Evolutionary conservation across 2,888 invertebrate genomes (phyloP), one percentile per base, ranked within the genome.

Genomic region (Pristionchus arcanus): DNA sequence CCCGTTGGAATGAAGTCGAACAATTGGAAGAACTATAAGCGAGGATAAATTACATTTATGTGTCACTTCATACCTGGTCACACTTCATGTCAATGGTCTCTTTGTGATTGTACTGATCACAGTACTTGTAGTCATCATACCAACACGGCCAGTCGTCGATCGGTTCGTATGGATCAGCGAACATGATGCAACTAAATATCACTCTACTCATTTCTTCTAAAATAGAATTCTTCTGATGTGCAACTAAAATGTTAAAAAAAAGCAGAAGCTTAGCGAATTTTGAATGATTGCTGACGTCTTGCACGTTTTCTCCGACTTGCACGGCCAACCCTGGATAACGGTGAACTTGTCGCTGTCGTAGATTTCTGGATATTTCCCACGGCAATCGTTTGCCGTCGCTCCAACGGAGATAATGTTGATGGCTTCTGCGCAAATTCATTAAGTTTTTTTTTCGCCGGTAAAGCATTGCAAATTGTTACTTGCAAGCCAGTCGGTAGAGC

Each of bases 1-100:
- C 84, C 59, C 5, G 34, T 84, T 21, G 84, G 84, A 59, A 84
- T 84, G 34, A 84, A 84, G 59, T 84, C 84, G 59, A 84, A 84
- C 31, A 25, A 1, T 31, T 2, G 9, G 84, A 84, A 84, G 55
- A 84, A 84, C 84, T 84, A 21, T 1, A 59, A 59, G 13, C 5
- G 37, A n/a, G 13, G 28, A 49, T n/a, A 25, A 81, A 81, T 81
- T 16, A 9, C 34, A 66, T 74, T 11, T 15, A 31, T 34, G 3
- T 37, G 37, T 28, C 28, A 9, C 21, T 37, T 15, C 77, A 1
- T 37, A 28, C 81, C 81, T 81, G 25, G 9, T n/a, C 81, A 19
- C 81, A 81, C n/a, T 31, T 49, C 21, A 49, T 34, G 49, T 42
- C 13, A 9, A n/a, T 3, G 7, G 15, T 7, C 2, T 9, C n/a